Percentiles rank a stretch among this genome's conserved stretches.
phyloP scores from a whole-genome alignment of 2,888 invertebrate species.

The Tridacna crocea region DNA sequence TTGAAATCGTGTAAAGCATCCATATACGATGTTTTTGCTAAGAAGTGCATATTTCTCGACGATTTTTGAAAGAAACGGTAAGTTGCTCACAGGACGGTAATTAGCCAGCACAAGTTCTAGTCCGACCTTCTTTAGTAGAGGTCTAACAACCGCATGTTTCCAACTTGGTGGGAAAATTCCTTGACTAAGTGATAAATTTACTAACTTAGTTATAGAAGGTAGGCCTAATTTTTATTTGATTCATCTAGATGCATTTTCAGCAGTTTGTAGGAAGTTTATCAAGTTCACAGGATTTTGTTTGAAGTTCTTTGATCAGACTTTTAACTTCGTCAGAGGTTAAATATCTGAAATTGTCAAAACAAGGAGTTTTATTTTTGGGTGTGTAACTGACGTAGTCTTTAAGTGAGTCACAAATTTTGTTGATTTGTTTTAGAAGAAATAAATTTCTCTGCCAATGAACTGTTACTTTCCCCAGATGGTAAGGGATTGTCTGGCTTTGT shows the following conservation, averaged over 20 bases:
- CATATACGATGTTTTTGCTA: too few species aligned
- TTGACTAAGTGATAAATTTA: conserved; percentile 29
- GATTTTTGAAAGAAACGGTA: not conserved
- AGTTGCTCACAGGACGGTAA: too few species aligned
- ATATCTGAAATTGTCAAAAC: not conserved
- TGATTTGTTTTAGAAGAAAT: too few species aligned
- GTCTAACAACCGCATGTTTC: conserved; percentile 43
- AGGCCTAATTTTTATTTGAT: too few species aligned
- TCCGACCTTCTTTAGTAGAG: conserved; percentile 47
- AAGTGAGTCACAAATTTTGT: not conserved
- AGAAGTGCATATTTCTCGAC: not conserved
- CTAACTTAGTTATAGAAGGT: conserved; percentile 26
- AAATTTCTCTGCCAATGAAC: too few species aligned
- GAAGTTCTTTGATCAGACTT: conserved; percentile 9
- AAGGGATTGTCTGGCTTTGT: not conserved
- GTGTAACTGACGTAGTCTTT: not conserved
- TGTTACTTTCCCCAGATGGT: too few species aligned
- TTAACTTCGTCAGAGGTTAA: conserved; percentile 23
- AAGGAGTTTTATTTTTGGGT: not conserved
- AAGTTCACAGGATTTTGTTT: conserved; percentile 37
- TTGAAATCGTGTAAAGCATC: too few species aligned
- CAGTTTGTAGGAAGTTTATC: conserved; percentile 31
- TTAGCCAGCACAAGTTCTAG: conserved; percentile 35
- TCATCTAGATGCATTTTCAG: conserved; percentile 1
- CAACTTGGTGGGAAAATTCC: conserved; percentile 38